A percentile compares a stretch with the other conserved stretches of the same genome.
These are phyloP conservation scores for Drosophila equinoxialis DNA, from an alignment of 1,140 invertebrate genomes.

Conservation along the genomic window DNA sequence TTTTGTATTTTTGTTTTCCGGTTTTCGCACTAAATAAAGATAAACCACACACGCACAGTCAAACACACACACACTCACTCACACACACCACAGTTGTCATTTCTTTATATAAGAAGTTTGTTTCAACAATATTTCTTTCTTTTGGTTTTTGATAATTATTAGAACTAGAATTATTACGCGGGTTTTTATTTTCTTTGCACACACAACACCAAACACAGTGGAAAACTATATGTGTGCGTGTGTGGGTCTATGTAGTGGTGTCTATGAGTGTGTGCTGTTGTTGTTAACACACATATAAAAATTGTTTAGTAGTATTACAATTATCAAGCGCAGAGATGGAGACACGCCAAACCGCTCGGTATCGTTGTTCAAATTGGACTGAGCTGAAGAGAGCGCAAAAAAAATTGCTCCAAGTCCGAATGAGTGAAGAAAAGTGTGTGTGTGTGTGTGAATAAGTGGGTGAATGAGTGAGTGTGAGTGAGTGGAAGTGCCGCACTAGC, in stretches of 20 bases:
- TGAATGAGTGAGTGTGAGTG: conserved; percentile 12
- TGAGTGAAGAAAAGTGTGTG: conserved; percentile 8
- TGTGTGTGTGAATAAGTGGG: neutral
- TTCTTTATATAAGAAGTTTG: conserved; percentile 16
- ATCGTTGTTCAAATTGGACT: conserved; percentile 81
- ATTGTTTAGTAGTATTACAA: conserved; percentile 24
- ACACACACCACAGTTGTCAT: conserved; percentile 14
- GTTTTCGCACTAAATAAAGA: conserved; percentile 45
- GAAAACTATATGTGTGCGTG: conserved; percentile 37
- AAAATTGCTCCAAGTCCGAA: conserved; percentile 24
- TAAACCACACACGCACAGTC: conserved; percentile 41
- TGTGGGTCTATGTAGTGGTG: conserved; percentile 24
- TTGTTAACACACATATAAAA: conserved; percentile 40
- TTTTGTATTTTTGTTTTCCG: conserved; percentile 18
- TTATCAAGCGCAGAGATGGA: conserved; percentile 43
- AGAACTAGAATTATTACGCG: conserved; percentile 8
- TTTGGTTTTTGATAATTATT: conserved; percentile 13
- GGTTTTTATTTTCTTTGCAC: neutral
- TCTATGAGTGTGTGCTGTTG: conserved; percentile 7
- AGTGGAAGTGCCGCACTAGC: conserved; percentile 5
- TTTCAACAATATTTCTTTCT: conserved; percentile 13
- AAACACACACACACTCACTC: conserved; percentile 8
- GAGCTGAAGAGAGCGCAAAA: conserved; percentile 38
- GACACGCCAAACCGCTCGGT: conserved; percentile 78
- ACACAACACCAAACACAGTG: neutral